These are phyloP conservation scores for Himantopus leucocephalus DNA, from an alignment of 2,113 vertebrate genomes.

Conservation along the genomic window DNA sequence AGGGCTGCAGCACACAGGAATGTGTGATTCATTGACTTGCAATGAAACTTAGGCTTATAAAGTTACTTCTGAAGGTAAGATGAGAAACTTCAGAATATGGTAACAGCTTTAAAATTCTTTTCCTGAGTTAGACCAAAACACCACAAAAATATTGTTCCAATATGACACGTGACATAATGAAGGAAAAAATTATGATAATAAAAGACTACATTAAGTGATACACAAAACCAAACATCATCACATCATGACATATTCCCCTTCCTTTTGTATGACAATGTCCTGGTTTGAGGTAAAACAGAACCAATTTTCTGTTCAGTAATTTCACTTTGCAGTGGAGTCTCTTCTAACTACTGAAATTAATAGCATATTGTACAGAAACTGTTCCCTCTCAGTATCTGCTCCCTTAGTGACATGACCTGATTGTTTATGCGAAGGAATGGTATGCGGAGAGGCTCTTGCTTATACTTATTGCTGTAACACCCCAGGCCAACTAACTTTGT, in stretches of 20 bases:
- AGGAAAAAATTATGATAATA: neutral
- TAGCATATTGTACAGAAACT: too few relatives aligned
- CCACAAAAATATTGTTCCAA: neutral
- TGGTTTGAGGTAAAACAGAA: too few relatives aligned
- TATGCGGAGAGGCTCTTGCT: too few relatives aligned
- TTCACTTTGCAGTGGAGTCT: too few relatives aligned
- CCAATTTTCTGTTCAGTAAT: too few relatives aligned
- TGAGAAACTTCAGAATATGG: neutral
- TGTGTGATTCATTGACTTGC: constrained; percentile 10
- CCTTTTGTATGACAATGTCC: neutral
- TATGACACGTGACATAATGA: neutral
- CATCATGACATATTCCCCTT: neutral
- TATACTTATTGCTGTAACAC: too few relatives aligned
- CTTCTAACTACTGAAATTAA: too few relatives aligned
- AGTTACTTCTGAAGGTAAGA: neutral
- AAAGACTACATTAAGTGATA: neutral
- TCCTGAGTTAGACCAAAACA: neutral
- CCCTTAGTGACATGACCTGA: too few relatives aligned
- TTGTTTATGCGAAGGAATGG: too few relatives aligned
- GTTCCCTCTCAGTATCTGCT: too few relatives aligned
- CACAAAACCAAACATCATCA: neutral
- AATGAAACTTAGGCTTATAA: neutral
- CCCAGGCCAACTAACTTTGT: too few relatives aligned
- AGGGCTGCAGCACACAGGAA: neutral
- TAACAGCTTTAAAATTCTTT: neutral